phyloP scores from a whole-genome alignment of 2,888 invertebrate species.

The Metopia argyrocephala region DNA sequence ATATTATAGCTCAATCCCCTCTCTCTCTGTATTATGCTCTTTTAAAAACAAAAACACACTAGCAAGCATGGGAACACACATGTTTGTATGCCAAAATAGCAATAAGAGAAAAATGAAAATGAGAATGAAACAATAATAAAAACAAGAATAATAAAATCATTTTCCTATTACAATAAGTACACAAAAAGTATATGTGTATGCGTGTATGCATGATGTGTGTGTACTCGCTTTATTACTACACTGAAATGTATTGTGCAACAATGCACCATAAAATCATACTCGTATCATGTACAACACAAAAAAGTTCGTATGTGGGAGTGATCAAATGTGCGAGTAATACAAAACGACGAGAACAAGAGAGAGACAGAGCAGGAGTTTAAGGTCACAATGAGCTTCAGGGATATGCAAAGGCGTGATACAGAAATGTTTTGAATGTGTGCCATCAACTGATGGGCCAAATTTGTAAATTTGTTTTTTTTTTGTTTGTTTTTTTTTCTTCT shows the following conservation, averaged over 20 bases:
- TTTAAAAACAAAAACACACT: not conserved
- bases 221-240: not conserved
- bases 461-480: not conserved
- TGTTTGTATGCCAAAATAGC: not conserved
- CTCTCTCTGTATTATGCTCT: not conserved
- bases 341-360: not conserved
- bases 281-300: slow-evolving; percentile 12
- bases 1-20: not conserved
- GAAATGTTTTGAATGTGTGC: slow-evolving; percentile 20
- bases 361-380: not conserved
- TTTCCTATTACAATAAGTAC: too few relatives aligned
- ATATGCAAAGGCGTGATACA: not conserved
- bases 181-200: not conserved
- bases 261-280: slow-evolving; percentile 48
- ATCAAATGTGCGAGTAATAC: too few relatives aligned
- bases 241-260: slow-evolving; percentile 47
- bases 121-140: slow-evolving; percentile 10
- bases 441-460: slow-evolving; percentile 27
- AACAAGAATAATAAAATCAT: slow-evolving; percentile 34
- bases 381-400: not conserved
- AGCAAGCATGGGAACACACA: not conserved
- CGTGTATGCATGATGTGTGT: not conserved
- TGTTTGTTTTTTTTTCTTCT: not conserved
- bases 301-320: not conserved
- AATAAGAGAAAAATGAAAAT: slow-evolving; percentile 10